phyloP scores from a whole-genome alignment of 2,888 invertebrate species.

The Brachynemurus nebulosus region DNA sequence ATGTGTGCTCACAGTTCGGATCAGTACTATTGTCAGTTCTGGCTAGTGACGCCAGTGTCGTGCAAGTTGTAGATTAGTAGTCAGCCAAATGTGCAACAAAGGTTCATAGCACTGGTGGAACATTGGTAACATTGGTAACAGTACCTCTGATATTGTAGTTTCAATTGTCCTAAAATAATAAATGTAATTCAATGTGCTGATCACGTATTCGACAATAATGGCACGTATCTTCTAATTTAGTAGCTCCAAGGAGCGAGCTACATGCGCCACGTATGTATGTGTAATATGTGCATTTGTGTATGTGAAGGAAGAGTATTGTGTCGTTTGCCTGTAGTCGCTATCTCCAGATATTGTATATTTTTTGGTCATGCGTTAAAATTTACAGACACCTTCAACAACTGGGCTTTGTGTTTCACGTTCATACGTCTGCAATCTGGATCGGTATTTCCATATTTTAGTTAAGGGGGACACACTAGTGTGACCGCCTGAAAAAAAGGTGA shows the following conservation, averaged over 20 bases:
- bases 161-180: constrained; percentile 5
- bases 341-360: constrained; percentile 1
- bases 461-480: too few species aligned
- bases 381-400: too few species aligned
- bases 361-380: neutral
- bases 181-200: constrained; percentile 3
- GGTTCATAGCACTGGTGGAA: too few species aligned
- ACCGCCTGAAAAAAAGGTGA: too few species aligned
- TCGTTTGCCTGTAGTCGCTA: neutral
- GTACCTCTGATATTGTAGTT: constrained; percentile 3
- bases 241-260: constrained; percentile 1
- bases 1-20: too few species aligned
- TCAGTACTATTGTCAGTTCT: too few species aligned
- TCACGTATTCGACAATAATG: constrained; percentile 1
- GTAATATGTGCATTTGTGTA: neutral
- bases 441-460: too few species aligned
- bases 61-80: too few species aligned
- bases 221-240: constrained; percentile 5
- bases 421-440: too few species aligned
- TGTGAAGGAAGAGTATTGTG: neutral
- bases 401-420: too few species aligned
- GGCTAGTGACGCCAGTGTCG: too few species aligned
- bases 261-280: neutral
- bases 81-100: constrained; percentile 1
- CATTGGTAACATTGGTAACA: too few species aligned